Evolutionary conservation across 2,113 vertebrate genomes (phyloP).

Genomic region (Probosciger aterrimus): DNA sequence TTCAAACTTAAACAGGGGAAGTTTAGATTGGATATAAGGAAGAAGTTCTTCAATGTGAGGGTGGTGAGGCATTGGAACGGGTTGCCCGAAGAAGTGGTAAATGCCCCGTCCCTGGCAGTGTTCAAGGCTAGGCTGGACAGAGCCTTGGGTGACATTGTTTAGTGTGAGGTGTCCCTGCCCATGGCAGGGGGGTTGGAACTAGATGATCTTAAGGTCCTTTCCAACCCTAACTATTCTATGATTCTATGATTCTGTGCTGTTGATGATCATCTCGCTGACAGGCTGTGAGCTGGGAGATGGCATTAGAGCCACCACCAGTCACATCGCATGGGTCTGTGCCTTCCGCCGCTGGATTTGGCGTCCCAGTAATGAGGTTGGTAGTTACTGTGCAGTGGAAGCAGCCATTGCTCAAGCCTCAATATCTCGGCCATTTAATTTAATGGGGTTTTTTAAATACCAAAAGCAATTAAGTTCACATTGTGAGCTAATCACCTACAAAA

Average conservation of each 20-base stretch:
- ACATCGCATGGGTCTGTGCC: neutral
- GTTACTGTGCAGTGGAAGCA: slow-evolving; percentile 57
- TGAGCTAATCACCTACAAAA: slow-evolving; percentile 68
- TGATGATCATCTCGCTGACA: neutral
- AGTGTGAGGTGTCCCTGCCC: no score
- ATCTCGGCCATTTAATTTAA: slow-evolving; percentile 68
- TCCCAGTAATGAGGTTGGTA: slow-evolving; percentile 44
- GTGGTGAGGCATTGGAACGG: no score
- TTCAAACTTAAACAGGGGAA: no score
- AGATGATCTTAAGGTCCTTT: no score
- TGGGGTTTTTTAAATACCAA: slow-evolving; percentile 66
- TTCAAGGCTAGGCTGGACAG: no score
- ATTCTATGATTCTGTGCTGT: neutral
- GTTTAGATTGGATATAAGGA: no score
- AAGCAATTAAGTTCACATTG: slow-evolving; percentile 72
- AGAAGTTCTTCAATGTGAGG: no score
- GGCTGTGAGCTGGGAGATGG: neutral
- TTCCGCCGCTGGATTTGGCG: neutral
- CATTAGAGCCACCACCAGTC: fast-evolving
- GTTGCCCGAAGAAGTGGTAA: no score
- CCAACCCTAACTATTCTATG: no score
- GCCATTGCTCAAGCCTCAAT: slow-evolving; percentile 62
- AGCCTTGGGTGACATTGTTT: no score
- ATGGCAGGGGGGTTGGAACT: no score
- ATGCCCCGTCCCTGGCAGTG: no score